phyloP scores from a whole-genome alignment of 1,140 invertebrate genomes.

The Drosophila carrolli region DNA sequence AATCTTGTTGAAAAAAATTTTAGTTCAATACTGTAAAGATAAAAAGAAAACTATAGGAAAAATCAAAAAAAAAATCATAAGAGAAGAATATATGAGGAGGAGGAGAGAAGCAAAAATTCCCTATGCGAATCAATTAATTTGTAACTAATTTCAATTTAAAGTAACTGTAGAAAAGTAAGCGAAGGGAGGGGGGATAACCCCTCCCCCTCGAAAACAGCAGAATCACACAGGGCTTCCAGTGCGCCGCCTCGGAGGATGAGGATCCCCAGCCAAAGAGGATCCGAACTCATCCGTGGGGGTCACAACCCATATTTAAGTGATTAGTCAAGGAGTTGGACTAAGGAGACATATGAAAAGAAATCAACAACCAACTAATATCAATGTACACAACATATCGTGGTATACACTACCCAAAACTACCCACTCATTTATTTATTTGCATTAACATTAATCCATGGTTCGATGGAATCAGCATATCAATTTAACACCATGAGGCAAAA shows the following conservation, averaged over 20 bases:
- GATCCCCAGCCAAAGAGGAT: neutral
- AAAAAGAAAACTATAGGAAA: constrained; percentile 58
- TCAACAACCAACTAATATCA: constrained; percentile 76
- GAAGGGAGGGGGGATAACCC: neutral
- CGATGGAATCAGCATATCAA: constrained; percentile 84
- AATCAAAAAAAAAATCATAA: constrained; percentile 29
- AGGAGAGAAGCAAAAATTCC: constrained; percentile 62
- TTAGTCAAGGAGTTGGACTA: constrained; percentile 39
- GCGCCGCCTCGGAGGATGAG: constrained; percentile 18
- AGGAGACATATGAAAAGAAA: constrained; percentile 36
- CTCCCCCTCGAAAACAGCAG: constrained; percentile 50
- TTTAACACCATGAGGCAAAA: constrained; percentile 72
- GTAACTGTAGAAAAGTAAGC: constrained; percentile 48
- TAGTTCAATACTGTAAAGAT: constrained; percentile 70
- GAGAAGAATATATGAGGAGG: constrained; percentile 29
- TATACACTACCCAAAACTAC: constrained; percentile 43
- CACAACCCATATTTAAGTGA: constrained; percentile 57
- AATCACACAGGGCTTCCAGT: constrained; percentile 84
- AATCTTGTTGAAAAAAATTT: constrained; percentile 58
- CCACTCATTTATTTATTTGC: constrained; percentile 33
- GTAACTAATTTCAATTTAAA: constrained; percentile 83
- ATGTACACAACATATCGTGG: constrained; percentile 82
- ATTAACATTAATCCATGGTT: constrained; percentile 41
- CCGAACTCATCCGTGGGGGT: neutral
- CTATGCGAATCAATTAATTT: constrained; percentile 85